phyloP scores from a whole-genome alignment of 2,888 invertebrate genomes.

The Ferdinandea cuprea region DNA sequence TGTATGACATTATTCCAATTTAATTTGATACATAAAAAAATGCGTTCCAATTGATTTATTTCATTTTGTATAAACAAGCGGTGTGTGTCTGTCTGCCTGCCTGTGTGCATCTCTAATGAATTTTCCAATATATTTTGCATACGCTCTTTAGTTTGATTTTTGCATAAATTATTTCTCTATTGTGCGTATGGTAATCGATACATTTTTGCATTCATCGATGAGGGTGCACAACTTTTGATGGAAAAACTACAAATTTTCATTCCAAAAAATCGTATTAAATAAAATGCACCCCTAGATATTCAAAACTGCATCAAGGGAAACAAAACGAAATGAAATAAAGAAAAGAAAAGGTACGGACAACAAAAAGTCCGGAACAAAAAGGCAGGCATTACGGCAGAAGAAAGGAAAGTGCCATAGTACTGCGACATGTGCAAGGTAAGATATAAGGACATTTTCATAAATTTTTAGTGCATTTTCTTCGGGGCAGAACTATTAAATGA shows the following conservation, averaged over 20 bases:
- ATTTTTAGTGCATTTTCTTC: constrained; percentile 36
- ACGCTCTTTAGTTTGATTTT: constrained; percentile 57
- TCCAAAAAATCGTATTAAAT: constrained; percentile 44
- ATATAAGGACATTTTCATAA: constrained; percentile 64
- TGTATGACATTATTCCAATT: constrained; percentile 46
- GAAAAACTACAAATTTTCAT: constrained; percentile 57
- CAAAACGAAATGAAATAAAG: constrained; percentile 23
- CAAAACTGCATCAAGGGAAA: constrained; percentile 23
- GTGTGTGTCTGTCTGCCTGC: constrained; percentile 1
- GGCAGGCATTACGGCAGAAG: constrained; percentile 16
- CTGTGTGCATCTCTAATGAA: constrained; percentile 31
- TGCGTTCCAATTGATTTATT: constrained; percentile 31
- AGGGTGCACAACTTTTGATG: constrained; percentile 62
- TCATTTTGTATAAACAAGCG: constrained; percentile 19
- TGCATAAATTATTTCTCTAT: constrained; percentile 63
- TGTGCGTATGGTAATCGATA: constrained; percentile 62
- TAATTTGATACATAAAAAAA: constrained; percentile 14
- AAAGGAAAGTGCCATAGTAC: constrained; percentile 44
- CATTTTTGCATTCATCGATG: constrained; percentile 58
- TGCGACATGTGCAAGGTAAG: constrained; percentile 66
- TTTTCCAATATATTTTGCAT: constrained; percentile 61
- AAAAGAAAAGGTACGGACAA: constrained; percentile 22
- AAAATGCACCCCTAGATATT: constrained; percentile 60
- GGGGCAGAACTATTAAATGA: constrained; percentile 34
- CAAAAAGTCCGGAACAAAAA: constrained; percentile 56